Evolutionary conservation across 1,140 invertebrate genomes (phyloP).

Genomic region (Drosophila pseudoananassae): DNA sequence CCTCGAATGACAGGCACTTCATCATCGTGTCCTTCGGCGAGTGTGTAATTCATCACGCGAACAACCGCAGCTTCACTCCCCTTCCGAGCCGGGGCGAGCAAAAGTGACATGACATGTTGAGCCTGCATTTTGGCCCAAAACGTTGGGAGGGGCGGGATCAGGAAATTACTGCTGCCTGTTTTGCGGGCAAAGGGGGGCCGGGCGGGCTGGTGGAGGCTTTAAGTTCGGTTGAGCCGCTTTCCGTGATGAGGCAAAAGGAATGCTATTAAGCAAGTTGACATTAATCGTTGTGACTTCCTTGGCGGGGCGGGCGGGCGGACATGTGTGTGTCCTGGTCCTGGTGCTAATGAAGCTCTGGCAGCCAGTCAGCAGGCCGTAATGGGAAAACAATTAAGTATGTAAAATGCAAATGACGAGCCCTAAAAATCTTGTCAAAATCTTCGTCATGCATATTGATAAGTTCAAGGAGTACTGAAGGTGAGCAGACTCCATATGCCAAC

Average conservation of each 20-base stretch:
- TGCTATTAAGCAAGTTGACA: slow-evolving; percentile 82
- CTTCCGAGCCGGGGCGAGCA: slow-evolving; percentile 5
- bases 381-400: slow-evolving; percentile 80
- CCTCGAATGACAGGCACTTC: slow-evolving; percentile 81
- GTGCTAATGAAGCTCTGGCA: slow-evolving; percentile 50
- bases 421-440: slow-evolving; percentile 54
- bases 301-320: slow-evolving; percentile 3
- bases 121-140: slow-evolving; percentile 57
- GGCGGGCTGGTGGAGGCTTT: slow-evolving; percentile 36
- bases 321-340: slow-evolving; percentile 21
- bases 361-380: slow-evolving; percentile 54
- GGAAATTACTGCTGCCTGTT: slow-evolving; percentile 58
- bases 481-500: not conserved
- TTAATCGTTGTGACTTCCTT: slow-evolving; percentile 77
- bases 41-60: slow-evolving; percentile 82
- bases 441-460: slow-evolving; percentile 62
- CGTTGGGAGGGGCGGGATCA: slow-evolving; percentile 23
- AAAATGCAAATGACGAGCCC: slow-evolving; percentile 66
- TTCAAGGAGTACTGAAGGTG: slow-evolving; percentile 15
- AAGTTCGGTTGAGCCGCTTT: slow-evolving; percentile 59
- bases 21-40: slow-evolving; percentile 81
- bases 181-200: slow-evolving; percentile 10
- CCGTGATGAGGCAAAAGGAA: slow-evolving; percentile 62
- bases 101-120: slow-evolving; percentile 76
- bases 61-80: slow-evolving; percentile 65